Evolutionary conservation across 92 coral and sea anemone species (phyloP), one percentile per base, ranked within the genome.

Genomic region (Pocillopora grandis): DNA sequence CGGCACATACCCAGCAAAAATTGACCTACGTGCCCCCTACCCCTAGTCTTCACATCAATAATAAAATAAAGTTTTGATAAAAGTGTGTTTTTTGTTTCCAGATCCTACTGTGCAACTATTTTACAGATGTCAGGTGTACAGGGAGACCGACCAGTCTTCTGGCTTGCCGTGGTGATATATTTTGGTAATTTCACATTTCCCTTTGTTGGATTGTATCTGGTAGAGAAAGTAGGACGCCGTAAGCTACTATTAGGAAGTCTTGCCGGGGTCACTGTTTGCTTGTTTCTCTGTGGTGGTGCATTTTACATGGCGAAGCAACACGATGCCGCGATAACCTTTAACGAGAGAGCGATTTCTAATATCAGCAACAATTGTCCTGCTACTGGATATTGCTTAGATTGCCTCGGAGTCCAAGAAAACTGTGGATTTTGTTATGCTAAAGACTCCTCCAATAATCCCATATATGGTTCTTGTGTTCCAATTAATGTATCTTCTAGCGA

Each of bases 81-180:
- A 42, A 7, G 52, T 7, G 52, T 42, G 52, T 7, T 42, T 42
- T 1, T 42, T 58, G 13, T 15, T 19, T 31, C 36, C 72, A 96
- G 99, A 97, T 96, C 92, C 75, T 96, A 96, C 90, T 91, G 99
- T 89, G 94, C 99, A 15, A 96, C 99, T 10, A 94, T 94, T 14
- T 94, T 96, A 61, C 90, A 89, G 66, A 96, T 96, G 99, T 94
- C 99, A 12, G 99, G 99, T 18, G 70, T 93, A 55, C 90, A 91
- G 36, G 90, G 88, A n/a, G 91, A 92, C 62, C 90, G 91, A 76
- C 1, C 81, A 78, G 95, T 94, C 14, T 92, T 96, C 58, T 96
- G 99, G 99, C 80, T 96, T 7, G 97, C 98, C 1, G 98, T 95
- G 62, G 94, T 92, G 9, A 88, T 96, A 6, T 98, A 97, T 7